Evolutionary conservation across 2,888 invertebrate species (phyloP), one percentile per base, ranked within the genome.

Genomic region (Eupithecia exiguata): DNA sequence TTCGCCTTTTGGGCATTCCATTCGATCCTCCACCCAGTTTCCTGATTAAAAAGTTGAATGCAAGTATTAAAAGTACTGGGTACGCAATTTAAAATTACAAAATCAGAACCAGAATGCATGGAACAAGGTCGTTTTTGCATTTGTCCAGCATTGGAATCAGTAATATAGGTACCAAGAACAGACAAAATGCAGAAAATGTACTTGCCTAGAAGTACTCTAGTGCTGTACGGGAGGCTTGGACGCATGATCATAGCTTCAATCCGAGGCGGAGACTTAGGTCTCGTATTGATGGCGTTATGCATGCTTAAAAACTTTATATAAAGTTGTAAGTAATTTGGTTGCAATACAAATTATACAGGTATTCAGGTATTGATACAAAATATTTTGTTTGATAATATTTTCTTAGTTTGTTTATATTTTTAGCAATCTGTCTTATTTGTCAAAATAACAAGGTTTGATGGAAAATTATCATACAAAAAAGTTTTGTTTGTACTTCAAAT

Each of bases 11-110:
- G 90, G 87, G 77, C 93, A 93, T 84, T 93, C 92, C 21, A 85
- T 91, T 75, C 90, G 86, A 61, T 93, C 91, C 84, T 94, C 94
- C 5, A 94, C 92, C 94, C 94, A 94, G 78, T 94, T 93, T 6
- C 89, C 94, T 94, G 78, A 40, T 38, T 7, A 1, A 63, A 49
- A 38, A 25, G 21, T 38, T 63, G 9, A n/a, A 30, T 16, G 38
- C 0, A 35, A n/a, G 18, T 35, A 35, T 61, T 61, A 16, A 14
- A 30, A 61, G 58, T 25, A 30, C 6, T 25, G 25, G 14, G 58
- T 58, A 30, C 30, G 12, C 10, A 21, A 7, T 5, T 53, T n/a
- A 10, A 58, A 58, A 30, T 30, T 3, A 30, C 4, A 1, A 4
- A 30, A 30, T 30, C 30, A 30, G 30, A 30, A 1, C 30, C 30